Conservation (phyloP, 37 sponge, comb jelly and placozoan species). For the Haliclona indistincta region DNA sequence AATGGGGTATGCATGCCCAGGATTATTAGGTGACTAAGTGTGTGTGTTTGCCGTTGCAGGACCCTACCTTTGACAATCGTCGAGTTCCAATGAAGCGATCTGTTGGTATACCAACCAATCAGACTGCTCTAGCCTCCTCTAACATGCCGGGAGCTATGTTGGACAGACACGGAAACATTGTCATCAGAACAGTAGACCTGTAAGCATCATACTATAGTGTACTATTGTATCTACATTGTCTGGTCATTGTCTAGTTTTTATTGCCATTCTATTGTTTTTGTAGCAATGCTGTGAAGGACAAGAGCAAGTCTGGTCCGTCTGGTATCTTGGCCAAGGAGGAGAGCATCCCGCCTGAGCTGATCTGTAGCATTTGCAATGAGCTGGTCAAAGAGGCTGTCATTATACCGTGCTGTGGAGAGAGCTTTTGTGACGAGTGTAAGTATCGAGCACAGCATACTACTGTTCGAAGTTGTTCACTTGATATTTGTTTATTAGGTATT, state of each 20-base stretch:
- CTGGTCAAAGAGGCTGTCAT: conserved; percentile 90
- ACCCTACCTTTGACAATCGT: conserved; percentile 56
- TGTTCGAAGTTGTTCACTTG: not conserved
- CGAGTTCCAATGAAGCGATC: conserved; percentile 40
- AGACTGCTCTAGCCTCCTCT: conserved; percentile 9
- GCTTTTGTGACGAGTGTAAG: conserved; percentile 97
- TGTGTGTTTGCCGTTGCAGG: conserved; percentile 15
- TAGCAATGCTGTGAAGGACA: not conserved
- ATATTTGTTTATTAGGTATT: conserved; percentile 43
- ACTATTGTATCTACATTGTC: not conserved
- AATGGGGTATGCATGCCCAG: conserved; percentile 62
- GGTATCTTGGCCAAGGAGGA: conserved; percentile 13
- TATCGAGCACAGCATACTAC: not conserved
- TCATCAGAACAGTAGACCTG: conserved; percentile 50
- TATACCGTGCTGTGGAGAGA: conserved; percentile 89
- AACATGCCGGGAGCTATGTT: conserved; percentile 52
- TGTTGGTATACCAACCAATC: conserved; percentile 54
- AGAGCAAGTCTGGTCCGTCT: not conserved
- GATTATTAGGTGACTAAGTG: not conserved
- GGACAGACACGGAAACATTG: conserved; percentile 63
- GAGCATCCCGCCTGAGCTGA: conserved; percentile 79
- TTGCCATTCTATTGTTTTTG: not conserved
- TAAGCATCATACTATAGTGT: conserved; percentile 26
- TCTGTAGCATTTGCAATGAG: conserved; percentile 81
- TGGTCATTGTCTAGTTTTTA: not conserved